Conservation (phyloP, 2,113 vertebrate genomes). For the Ia io region DNA sequence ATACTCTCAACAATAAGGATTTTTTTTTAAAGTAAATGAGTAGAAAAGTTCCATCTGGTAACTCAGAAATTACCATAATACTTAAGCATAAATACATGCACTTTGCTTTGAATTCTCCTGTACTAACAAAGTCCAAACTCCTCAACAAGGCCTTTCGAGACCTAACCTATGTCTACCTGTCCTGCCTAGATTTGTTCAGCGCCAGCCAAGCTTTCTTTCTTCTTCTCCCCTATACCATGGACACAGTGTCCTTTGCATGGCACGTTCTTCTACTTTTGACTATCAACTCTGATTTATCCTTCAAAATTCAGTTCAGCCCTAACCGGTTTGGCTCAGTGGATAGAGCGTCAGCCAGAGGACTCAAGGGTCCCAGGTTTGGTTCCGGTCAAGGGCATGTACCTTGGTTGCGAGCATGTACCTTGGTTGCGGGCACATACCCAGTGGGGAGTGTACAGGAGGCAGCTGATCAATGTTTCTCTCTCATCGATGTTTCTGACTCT, state of each 20-base stretch:
- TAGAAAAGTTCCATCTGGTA: background rate
- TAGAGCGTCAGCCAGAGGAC: too few relatives aligned
- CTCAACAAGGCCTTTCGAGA: background rate
- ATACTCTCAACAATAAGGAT: too few relatives aligned
- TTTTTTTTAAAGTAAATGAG: background rate
- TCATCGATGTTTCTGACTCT: too few relatives aligned
- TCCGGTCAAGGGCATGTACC: too few relatives aligned
- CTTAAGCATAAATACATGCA: background rate
- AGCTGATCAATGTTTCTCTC: too few relatives aligned
- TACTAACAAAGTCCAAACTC: background rate
- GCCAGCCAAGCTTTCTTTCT: background rate
- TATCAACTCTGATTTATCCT: background rate
- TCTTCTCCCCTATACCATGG: background rate
- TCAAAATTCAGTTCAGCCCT: background rate
- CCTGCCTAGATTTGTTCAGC: background rate
- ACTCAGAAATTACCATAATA: background rate
- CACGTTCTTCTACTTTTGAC: background rate
- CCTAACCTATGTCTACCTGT: background rate
- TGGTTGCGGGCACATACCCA: too few relatives aligned
- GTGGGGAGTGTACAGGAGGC: too few relatives aligned
- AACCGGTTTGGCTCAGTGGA: too few relatives aligned
- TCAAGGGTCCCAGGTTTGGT: too few relatives aligned
- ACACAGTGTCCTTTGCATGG: background rate
- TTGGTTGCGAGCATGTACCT: too few relatives aligned
- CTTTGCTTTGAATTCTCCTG: background rate